A percentile compares a stretch with the other conserved stretches of the same genome.
Conservation (phyloP, 1,140 invertebrate species). For the Gonioctena quinquepunctata region DNA sequence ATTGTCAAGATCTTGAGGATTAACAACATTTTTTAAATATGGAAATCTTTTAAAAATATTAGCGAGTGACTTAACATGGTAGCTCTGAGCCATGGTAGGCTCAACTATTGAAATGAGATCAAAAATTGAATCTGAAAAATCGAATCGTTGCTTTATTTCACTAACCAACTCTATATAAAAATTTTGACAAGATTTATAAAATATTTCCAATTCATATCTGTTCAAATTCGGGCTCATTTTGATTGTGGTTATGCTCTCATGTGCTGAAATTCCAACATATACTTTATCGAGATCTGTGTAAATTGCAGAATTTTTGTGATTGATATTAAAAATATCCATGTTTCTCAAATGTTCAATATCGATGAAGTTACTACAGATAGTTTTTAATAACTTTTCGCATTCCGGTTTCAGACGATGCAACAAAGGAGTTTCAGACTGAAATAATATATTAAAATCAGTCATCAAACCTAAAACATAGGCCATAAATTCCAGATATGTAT, state of each 20-base stretch:
- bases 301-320: neutral
- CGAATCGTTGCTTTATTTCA: neutral
- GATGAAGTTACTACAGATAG: neutral
- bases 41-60: too few relatives aligned
- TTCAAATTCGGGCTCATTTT: neutral
- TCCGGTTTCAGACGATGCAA: neutral
- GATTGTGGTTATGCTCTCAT: neutral
- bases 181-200: neutral
- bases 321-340: neutral
- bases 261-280: neutral
- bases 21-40: too few relatives aligned
- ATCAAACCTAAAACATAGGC: constrained; percentile 26
- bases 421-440: neutral
- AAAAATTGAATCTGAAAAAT: neutral
- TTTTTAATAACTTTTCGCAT: neutral
- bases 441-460: neutral
- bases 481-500: constrained; percentile 48
- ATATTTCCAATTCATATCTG: neutral
- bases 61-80: neutral
- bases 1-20: too few relatives aligned
- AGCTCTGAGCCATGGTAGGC: neutral
- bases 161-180: neutral
- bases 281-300: neutral
- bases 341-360: neutral
- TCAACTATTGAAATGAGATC: neutral